Base-by-base conservation (phyloP, 2,888 invertebrate genomes). In the Ennomos erosarius region DNA sequence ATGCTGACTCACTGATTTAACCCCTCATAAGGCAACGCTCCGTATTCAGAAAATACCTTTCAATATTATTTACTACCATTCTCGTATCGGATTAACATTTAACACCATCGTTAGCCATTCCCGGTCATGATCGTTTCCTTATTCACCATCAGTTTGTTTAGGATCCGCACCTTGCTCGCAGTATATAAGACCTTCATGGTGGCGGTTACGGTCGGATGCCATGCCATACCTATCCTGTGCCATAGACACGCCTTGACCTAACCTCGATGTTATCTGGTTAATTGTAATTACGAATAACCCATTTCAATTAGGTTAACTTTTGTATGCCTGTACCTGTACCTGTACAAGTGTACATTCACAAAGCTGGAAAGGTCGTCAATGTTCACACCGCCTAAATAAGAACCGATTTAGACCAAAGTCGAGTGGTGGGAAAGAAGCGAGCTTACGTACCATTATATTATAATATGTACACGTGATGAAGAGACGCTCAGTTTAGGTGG, bases 221-320 rank as follows among this genome's bases (percentile, higher is more conserved):
- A 44, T 59, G 55, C 60, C 68, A 44, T 59, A 58, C 61, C 59
- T 61, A 47, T 64, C 60, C 57, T 54, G 59, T 62, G 62, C 13
- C 62, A 64, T 61, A 60, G 65, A 62, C 67, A 53, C 66, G 58
- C 70, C 70, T 63, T 43, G 55, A 55, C 57, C 60, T 44, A 52
- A 36, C 59, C 62, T 46, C 48, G 60, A 63, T 62, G 39, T 52
- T 35, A 42, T 59, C 45, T 43, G 13, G 33, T 36, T 57, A 42
- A 57, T 57, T 43, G 48, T 34, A 48, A 57, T 6, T 26, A 26
- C 26, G 26, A 26, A 26, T 50, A 37, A 10, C 26, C 11, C 38
- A 50, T 50, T 59, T 49, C 16, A 37, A 46, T 50, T 39, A 10
- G 33, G 12, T 35, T 11, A n/a, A 11, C 26, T 42, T 11, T 52